phyloP scores from a whole-genome alignment of 92 coral and sea anemone genomes.

The Parazoanthus darwini region DNA sequence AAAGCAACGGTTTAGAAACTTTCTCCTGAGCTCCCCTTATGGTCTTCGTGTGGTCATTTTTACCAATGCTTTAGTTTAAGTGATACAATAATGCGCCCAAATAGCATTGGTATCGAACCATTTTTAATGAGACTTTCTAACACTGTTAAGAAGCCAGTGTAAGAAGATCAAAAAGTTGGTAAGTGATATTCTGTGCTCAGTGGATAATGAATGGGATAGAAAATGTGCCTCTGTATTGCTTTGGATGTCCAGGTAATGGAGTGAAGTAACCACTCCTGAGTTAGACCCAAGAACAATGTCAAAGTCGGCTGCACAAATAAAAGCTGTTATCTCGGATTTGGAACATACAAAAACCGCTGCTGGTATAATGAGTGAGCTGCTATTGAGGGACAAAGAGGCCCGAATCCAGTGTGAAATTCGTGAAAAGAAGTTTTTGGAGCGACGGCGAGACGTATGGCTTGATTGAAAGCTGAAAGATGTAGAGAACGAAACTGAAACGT shows the following conservation, averaged over 20 bases:
- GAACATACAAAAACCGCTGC: constrained; percentile 52
- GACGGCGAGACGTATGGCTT: constrained; percentile 48
- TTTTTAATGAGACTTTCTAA: no score
- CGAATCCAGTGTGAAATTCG: constrained; percentile 41
- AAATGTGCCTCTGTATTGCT: constrained; percentile 53
- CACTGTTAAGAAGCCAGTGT: no score
- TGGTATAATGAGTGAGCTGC: constrained; percentile 52
- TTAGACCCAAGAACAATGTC: constrained; percentile 49
- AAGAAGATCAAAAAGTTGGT: no score
- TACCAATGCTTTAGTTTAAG: no score
- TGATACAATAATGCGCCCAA: no score
- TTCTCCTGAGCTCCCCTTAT: no score
- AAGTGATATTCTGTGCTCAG: constrained; percentile 11
- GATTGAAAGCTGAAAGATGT: constrained; percentile 42
- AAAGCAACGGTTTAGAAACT: no score
- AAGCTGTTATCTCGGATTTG: constrained; percentile 39
- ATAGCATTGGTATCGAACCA: no score
- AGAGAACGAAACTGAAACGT: constrained; percentile 34
- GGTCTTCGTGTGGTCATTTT: no score
- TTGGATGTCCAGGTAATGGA: constrained; percentile 53
- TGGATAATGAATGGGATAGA: constrained; percentile 58
- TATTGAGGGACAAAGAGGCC: constrained; percentile 47
- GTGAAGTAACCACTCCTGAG: constrained; percentile 44
- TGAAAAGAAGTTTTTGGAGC: constrained; percentile 38
- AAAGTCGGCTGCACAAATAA: constrained; percentile 46